Evolutionary conservation across 2,113 vertebrate genomes (phyloP).

Genomic region (Channa maculata): DNA sequence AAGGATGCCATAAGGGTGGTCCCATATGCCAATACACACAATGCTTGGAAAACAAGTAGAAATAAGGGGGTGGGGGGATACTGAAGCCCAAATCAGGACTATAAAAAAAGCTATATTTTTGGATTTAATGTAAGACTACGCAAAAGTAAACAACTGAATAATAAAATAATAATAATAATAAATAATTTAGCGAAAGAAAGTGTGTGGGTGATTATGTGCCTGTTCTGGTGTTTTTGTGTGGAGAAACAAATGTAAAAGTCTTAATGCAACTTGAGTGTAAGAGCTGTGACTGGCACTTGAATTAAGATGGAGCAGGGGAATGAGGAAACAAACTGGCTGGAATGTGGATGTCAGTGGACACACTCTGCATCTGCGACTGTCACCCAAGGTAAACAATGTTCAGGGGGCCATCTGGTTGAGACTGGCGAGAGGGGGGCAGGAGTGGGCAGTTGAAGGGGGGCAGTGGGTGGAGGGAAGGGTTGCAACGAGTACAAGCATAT

Average conservation of each 20-base stretch:
- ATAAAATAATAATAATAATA: not conserved
- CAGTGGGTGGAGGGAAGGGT: conserved; percentile 88
- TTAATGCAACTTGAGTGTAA: conserved; percentile 25
- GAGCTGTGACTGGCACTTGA: conserved; percentile 48
- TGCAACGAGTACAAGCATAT: conserved; percentile 95
- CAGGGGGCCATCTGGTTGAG: conserved; percentile 96
- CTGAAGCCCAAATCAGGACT: conserved; percentile 1
- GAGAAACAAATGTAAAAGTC: conserved; percentile 18
- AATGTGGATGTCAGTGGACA: conserved; percentile 79
- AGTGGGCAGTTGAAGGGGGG: conserved; percentile 68
- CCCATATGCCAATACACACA: conserved; percentile 72
- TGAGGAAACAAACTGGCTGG: conserved; percentile 65
- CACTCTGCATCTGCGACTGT: conserved; percentile 91
- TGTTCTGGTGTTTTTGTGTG: conserved; percentile 27
- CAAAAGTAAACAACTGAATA: conserved; percentile 25
- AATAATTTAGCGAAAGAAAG: conserved; percentile 9
- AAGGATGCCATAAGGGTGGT: conserved; percentile 71
- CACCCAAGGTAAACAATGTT: conserved; percentile 99
- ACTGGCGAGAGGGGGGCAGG: conserved; percentile 77
- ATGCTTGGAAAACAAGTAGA: conserved; percentile 59
- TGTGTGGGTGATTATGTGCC: conserved; percentile 3
- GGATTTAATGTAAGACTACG: conserved; percentile 21
- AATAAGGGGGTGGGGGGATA: conserved; percentile 8
- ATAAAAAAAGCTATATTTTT: conserved; percentile 9
- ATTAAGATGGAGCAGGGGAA: conserved; percentile 64